These are phyloP conservation scores for Pyrocephalus nanus DNA, from an alignment of 2,797 vertebrate species.

Conservation along the genomic window DNA sequence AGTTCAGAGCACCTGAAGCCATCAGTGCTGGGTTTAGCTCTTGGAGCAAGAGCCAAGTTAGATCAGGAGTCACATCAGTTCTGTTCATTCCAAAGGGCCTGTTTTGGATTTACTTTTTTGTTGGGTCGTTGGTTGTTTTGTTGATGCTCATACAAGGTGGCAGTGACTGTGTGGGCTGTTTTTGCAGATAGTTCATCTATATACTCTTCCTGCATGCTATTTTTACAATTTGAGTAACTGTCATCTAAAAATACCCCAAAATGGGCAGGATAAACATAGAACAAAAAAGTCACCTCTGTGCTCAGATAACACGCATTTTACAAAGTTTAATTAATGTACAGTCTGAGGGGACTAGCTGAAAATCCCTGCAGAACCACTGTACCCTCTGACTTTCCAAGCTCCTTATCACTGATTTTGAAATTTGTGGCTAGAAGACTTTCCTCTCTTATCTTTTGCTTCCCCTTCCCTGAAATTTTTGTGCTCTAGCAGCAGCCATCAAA, in stretches of 20 bases:
- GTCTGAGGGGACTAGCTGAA: not conserved
- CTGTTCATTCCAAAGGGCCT: not conserved
- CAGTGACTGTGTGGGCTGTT: not conserved
- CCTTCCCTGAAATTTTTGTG: not conserved
- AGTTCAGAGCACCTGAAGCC: not conserved
- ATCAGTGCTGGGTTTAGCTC: not conserved
- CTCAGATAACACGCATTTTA: not conserved
- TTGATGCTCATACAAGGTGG: not conserved
- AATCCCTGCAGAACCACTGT: not conserved
- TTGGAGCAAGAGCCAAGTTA: not conserved
- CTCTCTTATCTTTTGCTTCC: not conserved
- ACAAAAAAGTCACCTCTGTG: not conserved
- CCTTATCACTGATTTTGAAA: not conserved
- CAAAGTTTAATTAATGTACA: not conserved
- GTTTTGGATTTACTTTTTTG: not conserved
- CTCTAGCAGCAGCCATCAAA: not conserved
- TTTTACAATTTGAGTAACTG: not conserved
- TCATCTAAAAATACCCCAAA: not conserved
- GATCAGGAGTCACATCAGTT: not conserved
- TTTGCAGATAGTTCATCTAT: not conserved
- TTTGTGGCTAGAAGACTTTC: not conserved
- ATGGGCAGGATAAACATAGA: not conserved
- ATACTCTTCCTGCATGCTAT: not conserved
- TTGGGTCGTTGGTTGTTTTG: not conserved
- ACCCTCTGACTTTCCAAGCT: not conserved